Conservation (phyloP, 1,140 invertebrate species). For the Drosophila obscura region DNA sequence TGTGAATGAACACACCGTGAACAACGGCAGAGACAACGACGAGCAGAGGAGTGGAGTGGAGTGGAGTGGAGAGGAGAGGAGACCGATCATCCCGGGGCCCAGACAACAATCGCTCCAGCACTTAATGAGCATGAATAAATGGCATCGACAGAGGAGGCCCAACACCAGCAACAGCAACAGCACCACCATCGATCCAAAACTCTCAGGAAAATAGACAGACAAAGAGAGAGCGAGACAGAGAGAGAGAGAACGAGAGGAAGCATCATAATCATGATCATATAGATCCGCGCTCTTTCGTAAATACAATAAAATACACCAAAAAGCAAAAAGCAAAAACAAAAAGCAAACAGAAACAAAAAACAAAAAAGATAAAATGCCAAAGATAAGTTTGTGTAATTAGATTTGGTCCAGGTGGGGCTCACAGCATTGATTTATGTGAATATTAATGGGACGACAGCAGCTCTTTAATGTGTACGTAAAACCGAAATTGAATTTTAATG, state of each 20-base stretch:
- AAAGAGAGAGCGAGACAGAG: constrained; percentile 9
- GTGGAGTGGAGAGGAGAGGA: not conserved
- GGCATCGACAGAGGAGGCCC: constrained; percentile 49
- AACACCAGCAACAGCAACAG: constrained; percentile 6
- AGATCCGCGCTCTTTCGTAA: constrained; percentile 39
- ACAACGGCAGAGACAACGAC: constrained; percentile 43
- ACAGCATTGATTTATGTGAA: constrained; percentile 64
- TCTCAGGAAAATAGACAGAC: no score
- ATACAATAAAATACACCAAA: constrained; percentile 11
- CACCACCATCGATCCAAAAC: not conserved
- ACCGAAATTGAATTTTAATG: constrained; percentile 61
- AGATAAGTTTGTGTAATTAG: constrained; percentile 74
- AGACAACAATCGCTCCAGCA: constrained; percentile 62
- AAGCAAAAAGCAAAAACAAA: not conserved
- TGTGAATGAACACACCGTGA: constrained; percentile 81
- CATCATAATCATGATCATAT: constrained; percentile 53
- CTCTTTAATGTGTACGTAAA: constrained; percentile 47
- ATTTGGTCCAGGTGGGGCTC: constrained; percentile 42
- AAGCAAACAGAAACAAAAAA: not conserved
- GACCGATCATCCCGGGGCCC: constrained; percentile 36
- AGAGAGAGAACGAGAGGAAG: constrained; percentile 25
- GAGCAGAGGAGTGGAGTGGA: not conserved
- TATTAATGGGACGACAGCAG: constrained; percentile 68
- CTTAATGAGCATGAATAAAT: constrained; percentile 83
- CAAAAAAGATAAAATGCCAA: constrained; percentile 51